A percentile compares a stretch with the other conserved stretches of the same genome.
Evolutionary conservation across 1,140 invertebrate genomes (phyloP).

Genomic region (Nasonia vitripennis): DNA sequence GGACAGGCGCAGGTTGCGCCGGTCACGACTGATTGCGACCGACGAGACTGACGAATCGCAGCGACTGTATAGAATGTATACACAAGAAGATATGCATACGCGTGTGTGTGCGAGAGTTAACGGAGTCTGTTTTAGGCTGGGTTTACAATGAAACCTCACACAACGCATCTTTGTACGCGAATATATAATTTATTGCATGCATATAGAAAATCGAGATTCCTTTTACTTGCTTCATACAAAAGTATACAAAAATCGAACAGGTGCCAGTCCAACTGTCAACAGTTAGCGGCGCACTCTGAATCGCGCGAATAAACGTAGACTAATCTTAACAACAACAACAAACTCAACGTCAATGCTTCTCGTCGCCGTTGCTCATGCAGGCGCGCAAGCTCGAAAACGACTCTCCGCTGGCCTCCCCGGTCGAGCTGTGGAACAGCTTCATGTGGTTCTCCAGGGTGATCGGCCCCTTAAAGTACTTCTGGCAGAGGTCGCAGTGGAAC

Average conservation of each 20-base stretch:
- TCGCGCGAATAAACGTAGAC: too few relatives aligned
- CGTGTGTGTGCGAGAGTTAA: not conserved
- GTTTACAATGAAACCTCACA: too few relatives aligned
- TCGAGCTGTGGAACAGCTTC: slow-evolving; percentile 53
- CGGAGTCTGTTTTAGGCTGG: not conserved
- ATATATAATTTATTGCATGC: not conserved
- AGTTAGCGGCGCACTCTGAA: not conserved
- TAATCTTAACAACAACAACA: not conserved
- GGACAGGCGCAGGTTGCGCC: slow-evolving; percentile 48
- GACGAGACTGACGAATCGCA: slow-evolving; percentile 44
- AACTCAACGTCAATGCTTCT: not conserved
- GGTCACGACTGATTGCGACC: slow-evolving; percentile 38
- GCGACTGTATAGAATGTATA: not conserved
- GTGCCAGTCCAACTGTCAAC: not conserved
- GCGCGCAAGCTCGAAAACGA: not conserved
- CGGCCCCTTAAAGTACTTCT: slow-evolving; percentile 66
- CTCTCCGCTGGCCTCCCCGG: not conserved
- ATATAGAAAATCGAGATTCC: not conserved
- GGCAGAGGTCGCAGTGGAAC: slow-evolving; percentile 63
- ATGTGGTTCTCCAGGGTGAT: slow-evolving; percentile 63
- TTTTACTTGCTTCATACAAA: not conserved
- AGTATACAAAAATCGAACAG: not conserved
- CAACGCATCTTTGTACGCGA: not conserved
- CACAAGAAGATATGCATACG: not conserved
- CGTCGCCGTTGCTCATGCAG: not conserved